phyloP scores from a whole-genome alignment of 1,140 invertebrate species.

The Lepidurus arcticus region DNA sequence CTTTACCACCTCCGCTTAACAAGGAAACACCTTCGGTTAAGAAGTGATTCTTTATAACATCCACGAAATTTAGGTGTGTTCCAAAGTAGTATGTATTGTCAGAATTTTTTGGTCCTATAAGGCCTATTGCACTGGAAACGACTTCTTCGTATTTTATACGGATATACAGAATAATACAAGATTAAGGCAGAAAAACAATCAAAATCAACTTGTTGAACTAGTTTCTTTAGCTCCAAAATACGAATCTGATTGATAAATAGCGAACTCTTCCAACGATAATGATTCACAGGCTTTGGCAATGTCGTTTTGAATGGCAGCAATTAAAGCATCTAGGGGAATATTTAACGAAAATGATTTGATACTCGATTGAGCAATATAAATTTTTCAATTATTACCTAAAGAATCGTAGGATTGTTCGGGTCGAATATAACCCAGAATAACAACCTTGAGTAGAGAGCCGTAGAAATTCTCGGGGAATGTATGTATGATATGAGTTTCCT shows the following conservation, averaged over 20 bases:
- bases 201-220: background rate
- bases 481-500: conserved; percentile 88
- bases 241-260: conserved; percentile 37
- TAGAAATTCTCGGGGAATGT: conserved; percentile 82
- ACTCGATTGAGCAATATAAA: conserved; percentile 25
- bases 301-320: conserved; percentile 66
- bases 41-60: background rate
- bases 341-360: conserved; percentile 34
- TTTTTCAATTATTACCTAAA: conserved; percentile 50
- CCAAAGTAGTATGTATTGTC: conserved; percentile 1
- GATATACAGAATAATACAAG: background rate
- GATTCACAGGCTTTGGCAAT: conserved; percentile 57
- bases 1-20: conserved; percentile 34
- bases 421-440: conserved; percentile 74
- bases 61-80: background rate
- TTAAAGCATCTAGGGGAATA: conserved; percentile 57
- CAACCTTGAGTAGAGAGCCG: conserved; percentile 68
- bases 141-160: background rate
- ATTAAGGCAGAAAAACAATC: background rate
- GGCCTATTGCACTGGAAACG: conserved; percentile 7
- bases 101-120: conserved; percentile 3
- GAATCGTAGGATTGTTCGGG: conserved; percentile 75
- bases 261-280: conserved; percentile 49
- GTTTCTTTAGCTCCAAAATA: conserved; percentile 38
- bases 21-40: background rate